Evolutionary conservation across 2,113 vertebrate species (phyloP).

Genomic region (Pomatostomus ruficeps): DNA sequence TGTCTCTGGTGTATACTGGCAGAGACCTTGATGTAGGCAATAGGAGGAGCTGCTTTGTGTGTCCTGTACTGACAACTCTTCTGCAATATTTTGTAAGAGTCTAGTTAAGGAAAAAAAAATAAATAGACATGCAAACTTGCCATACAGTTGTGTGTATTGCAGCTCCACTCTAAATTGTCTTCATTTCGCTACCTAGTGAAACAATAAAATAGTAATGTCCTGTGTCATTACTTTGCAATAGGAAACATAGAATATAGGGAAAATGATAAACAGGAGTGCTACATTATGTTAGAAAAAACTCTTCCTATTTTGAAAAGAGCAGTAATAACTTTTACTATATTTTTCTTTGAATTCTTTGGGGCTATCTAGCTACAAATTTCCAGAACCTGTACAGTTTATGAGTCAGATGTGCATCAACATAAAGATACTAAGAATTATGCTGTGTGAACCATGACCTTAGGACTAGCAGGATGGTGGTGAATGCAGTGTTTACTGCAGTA

Average conservation of each 20-base stretch:
- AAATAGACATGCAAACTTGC: background rate
- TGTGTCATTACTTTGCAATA: background rate
- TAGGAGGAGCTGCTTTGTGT: accelerated
- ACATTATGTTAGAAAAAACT: background rate
- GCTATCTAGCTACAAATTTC: background rate
- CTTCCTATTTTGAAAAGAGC: background rate
- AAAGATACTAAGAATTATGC: background rate
- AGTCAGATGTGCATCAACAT: background rate
- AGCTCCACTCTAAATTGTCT: background rate
- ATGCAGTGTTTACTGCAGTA: background rate
- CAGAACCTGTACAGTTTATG: background rate
- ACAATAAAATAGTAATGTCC: background rate
- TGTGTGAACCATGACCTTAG: background rate
- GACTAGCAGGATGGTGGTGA: background rate
- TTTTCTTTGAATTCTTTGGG: background rate
- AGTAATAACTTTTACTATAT: background rate
- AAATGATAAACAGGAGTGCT: background rate
- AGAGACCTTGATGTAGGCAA: background rate
- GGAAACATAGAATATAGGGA: background rate
- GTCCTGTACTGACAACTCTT: background rate
- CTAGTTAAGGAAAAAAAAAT: background rate
- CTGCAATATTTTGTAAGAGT: background rate
- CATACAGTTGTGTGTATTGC: background rate
- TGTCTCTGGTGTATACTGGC: background rate
- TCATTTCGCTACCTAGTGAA: background rate